phyloP scores from a whole-genome alignment of 2,888 invertebrate genomes.

The Dicyrtomina minuta region DNA sequence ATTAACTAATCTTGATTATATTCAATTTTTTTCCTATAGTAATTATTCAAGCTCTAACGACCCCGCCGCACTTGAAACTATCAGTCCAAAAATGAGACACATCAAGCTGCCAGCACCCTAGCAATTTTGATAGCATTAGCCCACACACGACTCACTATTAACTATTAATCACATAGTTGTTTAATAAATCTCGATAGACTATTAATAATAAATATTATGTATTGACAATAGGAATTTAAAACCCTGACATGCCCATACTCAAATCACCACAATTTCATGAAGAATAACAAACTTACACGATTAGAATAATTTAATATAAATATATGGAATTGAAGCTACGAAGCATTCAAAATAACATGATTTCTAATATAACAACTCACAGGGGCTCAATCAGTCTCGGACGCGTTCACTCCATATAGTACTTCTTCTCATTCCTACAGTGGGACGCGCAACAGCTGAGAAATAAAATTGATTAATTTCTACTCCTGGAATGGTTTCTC shows the following conservation, averaged over 20 bases:
- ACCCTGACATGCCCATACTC: slow-evolving; percentile 6
- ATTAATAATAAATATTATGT: neutral
- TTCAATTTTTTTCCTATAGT: too few species aligned
- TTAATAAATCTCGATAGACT: neutral
- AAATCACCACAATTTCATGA: slow-evolving; percentile 1
- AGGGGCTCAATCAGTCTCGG: slow-evolving; percentile 61
- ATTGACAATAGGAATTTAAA: neutral
- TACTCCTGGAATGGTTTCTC: slow-evolving; percentile 62
- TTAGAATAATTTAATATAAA: slow-evolving; percentile 3
- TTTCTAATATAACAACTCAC: neutral
- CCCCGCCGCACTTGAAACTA: neutral
- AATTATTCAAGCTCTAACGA: too few species aligned
- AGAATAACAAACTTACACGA: neutral
- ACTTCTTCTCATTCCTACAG: slow-evolving; percentile 80
- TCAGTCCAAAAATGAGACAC: neutral
- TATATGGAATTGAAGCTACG: neutral
- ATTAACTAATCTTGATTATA: too few species aligned
- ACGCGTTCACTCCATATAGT: slow-evolving; percentile 87
- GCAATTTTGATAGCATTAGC: neutral
- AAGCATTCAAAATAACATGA: neutral
- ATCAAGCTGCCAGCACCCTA: slow-evolving; percentile 12
- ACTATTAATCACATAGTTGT: neutral
- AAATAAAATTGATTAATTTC: slow-evolving; percentile 73
- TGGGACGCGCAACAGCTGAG: slow-evolving; percentile 85
- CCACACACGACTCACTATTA: neutral